Percentiles rank a stretch among this genome's conserved stretches.
Conservation (phyloP, 2,797 vertebrate genomes). For the Malurus splendens region DNA sequence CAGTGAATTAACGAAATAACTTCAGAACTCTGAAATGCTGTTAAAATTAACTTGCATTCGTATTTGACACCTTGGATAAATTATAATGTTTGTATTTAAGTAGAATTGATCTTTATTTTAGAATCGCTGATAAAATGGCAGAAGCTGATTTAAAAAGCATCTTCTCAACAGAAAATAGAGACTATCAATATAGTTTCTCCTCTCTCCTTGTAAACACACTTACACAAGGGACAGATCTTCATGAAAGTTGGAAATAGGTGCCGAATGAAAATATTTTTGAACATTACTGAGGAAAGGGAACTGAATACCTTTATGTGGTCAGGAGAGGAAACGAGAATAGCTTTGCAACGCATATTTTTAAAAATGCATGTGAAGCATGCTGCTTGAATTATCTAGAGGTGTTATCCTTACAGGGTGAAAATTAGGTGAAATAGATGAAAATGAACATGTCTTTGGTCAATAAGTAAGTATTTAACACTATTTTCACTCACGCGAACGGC, state of each 20-base stretch:
- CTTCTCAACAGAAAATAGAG: background rate
- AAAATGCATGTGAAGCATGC: background rate
- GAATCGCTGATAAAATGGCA: background rate
- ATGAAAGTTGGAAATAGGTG: background rate
- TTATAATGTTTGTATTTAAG: slow-evolving; percentile 5
- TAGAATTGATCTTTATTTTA: background rate
- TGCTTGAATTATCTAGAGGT: background rate
- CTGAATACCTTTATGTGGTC: background rate
- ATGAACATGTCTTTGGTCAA: background rate
- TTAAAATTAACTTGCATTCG: background rate
- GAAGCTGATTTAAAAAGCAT: background rate
- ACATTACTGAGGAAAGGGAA: background rate
- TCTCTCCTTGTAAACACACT: background rate
- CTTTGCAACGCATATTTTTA: background rate
- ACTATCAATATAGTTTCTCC: background rate
- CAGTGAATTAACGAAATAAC: background rate
- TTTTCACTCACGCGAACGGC: background rate
- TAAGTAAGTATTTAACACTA: background rate
- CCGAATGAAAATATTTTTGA: background rate
- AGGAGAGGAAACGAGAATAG: background rate
- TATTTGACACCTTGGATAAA: background rate
- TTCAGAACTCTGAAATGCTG: background rate
- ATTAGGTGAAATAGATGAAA: background rate
- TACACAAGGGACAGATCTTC: background rate
- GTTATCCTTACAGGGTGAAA: background rate